Conservation (phyloP, 2,888 invertebrate species). For the Latheticus oryzae region DNA sequence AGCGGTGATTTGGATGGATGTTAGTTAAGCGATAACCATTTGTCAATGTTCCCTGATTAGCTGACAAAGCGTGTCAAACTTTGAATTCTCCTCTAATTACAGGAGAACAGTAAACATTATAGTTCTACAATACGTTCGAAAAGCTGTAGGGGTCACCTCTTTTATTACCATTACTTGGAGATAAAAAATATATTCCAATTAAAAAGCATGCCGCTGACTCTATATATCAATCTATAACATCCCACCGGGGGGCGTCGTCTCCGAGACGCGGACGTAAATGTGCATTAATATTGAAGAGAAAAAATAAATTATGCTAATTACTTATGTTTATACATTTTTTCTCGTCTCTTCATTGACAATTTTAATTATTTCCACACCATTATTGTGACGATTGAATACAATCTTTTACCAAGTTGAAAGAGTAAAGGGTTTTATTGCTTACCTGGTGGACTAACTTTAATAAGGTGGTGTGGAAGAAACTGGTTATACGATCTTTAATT, state of each 20-base stretch:
- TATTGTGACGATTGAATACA: conserved; percentile 25
- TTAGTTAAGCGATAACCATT: conserved; percentile 47
- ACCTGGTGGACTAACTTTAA: conserved; percentile 19
- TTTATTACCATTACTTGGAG: conserved; percentile 65
- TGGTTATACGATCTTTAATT: conserved; percentile 61
- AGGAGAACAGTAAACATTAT: conserved; percentile 55
- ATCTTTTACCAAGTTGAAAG: conserved; percentile 11
- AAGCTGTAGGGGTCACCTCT: conserved; percentile 60
- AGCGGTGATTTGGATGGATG: conserved; percentile 12
- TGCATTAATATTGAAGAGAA: conserved; percentile 60
- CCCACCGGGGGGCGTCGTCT: conserved; percentile 63
- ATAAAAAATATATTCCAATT: conserved; percentile 67
- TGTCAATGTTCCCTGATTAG: conserved; percentile 50
- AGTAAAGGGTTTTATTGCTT: conserved; percentile 34
- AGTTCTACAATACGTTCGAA: conserved; percentile 57
- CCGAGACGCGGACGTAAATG: conserved; percentile 57
- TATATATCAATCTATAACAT: conserved; percentile 66
- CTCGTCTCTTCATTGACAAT: conserved; percentile 22
- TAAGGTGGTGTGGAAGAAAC: conserved; percentile 47
- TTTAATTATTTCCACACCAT: conserved; percentile 27
- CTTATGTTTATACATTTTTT: conserved; percentile 44
- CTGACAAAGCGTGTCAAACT: conserved; percentile 55
- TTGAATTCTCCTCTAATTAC: conserved; percentile 54
- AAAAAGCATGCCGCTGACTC: conserved; percentile 65
- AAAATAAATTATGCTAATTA: conserved; percentile 60